Percentiles rank a stretch among this genome's conserved stretches.
These are phyloP conservation scores for Zhengitettix transpicula DNA, from an alignment of 2,888 invertebrate genomes.

Conservation along the genomic window DNA sequence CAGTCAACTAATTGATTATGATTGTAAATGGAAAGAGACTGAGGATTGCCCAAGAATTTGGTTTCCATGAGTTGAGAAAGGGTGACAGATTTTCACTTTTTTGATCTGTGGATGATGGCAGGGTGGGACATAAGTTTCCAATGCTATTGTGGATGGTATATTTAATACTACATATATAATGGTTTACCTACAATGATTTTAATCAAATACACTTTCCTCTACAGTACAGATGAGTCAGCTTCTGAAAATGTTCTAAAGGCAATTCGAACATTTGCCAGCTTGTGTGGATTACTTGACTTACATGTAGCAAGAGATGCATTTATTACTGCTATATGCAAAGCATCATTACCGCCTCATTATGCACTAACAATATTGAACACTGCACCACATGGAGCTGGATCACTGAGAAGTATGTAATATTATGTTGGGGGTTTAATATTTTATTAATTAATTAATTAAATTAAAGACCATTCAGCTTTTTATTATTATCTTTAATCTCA, in stretches of 20 bases:
- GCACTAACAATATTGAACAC: conserved; percentile 70
- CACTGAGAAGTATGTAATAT: conserved; percentile 6
- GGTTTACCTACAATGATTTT: no score
- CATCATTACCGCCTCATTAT: conserved; percentile 91
- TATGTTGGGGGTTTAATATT: no score
- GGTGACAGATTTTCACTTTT: background rate
- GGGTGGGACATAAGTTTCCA: background rate
- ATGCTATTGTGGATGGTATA: no score
- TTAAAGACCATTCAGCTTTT: no score
- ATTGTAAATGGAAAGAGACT: no score
- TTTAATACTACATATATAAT: no score
- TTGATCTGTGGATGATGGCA: no score
- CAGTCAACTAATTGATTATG: no score
- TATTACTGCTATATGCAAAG: conserved; percentile 85
- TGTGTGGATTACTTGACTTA: conserved; percentile 71
- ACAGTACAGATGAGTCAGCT: conserved; percentile 75
- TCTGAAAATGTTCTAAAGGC: conserved; percentile 84
- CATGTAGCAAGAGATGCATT: conserved; percentile 79
- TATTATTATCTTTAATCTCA: no score
- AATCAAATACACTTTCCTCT: conserved; percentile 1
- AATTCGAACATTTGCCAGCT: conserved; percentile 74
- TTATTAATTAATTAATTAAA: no score
- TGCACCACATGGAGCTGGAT: conserved; percentile 23
- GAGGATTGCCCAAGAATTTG: no score
- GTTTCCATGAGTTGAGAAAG: no score